Conservation (phyloP, 2,888 invertebrate genomes). For the Eulithis testata region DNA sequence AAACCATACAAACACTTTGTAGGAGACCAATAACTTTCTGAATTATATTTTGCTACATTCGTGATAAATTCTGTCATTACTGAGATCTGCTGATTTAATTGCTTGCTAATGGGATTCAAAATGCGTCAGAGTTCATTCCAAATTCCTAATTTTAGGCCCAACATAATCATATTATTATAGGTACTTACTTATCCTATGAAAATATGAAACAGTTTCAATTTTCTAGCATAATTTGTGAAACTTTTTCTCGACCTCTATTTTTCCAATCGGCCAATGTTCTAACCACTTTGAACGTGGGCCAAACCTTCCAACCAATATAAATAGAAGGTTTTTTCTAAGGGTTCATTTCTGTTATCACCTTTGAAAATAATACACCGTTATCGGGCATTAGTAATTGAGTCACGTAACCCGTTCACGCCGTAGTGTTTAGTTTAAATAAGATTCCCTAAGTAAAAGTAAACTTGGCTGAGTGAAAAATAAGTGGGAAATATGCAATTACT, state of each 20-base stretch:
- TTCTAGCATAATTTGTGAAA: conserved; percentile 6
- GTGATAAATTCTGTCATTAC: neutral
- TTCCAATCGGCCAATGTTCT: conserved; percentile 1
- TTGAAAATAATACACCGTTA: conserved; percentile 69
- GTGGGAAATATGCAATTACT: conserved; percentile 57
- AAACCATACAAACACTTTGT: conserved; percentile 19
- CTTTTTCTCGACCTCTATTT: conserved; percentile 8
- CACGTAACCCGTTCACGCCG: conserved; percentile 78
- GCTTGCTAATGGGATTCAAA: too few species aligned
- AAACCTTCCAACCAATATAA: conserved; percentile 33
- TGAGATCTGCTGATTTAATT: too few species aligned
- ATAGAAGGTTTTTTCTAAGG: conserved; percentile 38
- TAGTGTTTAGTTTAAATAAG: conserved; percentile 82
- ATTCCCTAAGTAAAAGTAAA: conserved; percentile 79
- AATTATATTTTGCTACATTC: neutral
- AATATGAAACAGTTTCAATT: conserved; percentile 1
- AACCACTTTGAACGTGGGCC: conserved; percentile 15
- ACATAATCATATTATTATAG: too few species aligned
- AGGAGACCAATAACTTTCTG: neutral
- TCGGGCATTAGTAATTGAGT: conserved; percentile 68
- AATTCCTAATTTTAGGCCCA: too few species aligned
- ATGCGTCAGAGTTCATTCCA: too few species aligned
- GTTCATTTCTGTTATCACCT: conserved; percentile 63
- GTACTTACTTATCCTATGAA: neutral
- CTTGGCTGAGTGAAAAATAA: conserved; percentile 78